These are phyloP conservation scores for Ciconia stormi DNA, from an alignment of 2,113 vertebrate genomes.

Conservation along the genomic window DNA sequence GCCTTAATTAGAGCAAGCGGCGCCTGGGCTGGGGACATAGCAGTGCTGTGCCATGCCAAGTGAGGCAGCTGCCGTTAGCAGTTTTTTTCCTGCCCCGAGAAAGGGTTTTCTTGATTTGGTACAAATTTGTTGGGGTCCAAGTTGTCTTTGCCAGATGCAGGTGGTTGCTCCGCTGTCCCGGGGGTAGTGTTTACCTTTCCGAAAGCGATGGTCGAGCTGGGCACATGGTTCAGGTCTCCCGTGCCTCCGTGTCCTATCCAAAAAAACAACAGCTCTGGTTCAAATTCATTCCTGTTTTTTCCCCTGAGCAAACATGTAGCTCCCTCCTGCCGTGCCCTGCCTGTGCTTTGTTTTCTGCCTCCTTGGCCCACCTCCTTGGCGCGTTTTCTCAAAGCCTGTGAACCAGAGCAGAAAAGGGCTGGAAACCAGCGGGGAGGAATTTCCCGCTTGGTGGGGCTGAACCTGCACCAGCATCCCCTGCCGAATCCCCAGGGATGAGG, in stretches of 20 bases:
- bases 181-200: neutral
- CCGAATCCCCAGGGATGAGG: neutral
- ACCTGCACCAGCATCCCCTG: neutral
- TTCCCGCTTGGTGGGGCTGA: neutral
- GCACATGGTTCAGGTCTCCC: neutral
- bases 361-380: neutral
- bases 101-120: neutral
- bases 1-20: neutral
- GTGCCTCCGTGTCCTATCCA: neutral
- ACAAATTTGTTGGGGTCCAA: neutral
- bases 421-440: neutral
- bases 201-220: fast-evolving
- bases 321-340: neutral
- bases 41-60: neutral
- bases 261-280: neutral
- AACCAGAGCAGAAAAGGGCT: neutral
- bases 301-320: fast-evolving
- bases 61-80: neutral
- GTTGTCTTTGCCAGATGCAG: neutral
- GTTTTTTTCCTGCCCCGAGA: neutral
- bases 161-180: neutral
- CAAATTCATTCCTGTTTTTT: neutral
- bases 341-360: neutral
- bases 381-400: neutral
- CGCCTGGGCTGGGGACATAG: fast-evolving